phyloP scores from a whole-genome alignment of 2,113 vertebrate species.

The Mandrillus leucophaeus region DNA sequence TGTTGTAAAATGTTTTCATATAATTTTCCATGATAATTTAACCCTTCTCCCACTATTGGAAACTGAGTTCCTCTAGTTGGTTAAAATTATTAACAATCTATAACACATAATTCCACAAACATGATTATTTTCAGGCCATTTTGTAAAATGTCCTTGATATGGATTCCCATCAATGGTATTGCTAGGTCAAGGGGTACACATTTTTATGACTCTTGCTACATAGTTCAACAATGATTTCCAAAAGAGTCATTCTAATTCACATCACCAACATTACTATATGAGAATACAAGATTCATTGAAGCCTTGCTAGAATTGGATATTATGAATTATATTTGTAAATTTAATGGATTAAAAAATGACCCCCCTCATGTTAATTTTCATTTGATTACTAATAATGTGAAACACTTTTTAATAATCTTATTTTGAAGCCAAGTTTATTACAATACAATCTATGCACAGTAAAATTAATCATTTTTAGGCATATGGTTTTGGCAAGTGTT shows the following conservation, averaged over 20 bases:
- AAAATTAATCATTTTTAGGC: not conserved
- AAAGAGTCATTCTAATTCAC: not conserved
- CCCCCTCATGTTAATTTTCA: not conserved
- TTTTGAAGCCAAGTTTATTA: not conserved
- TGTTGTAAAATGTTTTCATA: not conserved
- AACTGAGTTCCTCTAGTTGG: not conserved
- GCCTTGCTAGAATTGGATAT: not conserved
- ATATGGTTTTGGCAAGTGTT: not conserved
- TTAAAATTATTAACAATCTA: slow-evolving; percentile 21
- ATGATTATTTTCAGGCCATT: not conserved
- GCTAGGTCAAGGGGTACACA: not conserved
- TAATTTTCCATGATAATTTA: not conserved
- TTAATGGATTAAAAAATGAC: not conserved
- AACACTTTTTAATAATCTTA: not conserved
- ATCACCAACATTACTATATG: not conserved
- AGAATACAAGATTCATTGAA: not conserved
- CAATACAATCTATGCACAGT: not conserved
- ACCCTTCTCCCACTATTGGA: not conserved
- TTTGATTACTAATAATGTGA: not conserved
- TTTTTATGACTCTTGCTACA: not conserved
- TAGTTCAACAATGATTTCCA: slow-evolving; percentile 32
- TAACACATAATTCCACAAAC: not conserved
- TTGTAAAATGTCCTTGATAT: not conserved
- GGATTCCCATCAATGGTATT: not conserved
- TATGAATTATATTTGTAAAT: not conserved